Evolutionary conservation across 1,140 invertebrate species (phyloP), one percentile per base, ranked within the genome.

Genomic region (Eupeodes corollae): DNA sequence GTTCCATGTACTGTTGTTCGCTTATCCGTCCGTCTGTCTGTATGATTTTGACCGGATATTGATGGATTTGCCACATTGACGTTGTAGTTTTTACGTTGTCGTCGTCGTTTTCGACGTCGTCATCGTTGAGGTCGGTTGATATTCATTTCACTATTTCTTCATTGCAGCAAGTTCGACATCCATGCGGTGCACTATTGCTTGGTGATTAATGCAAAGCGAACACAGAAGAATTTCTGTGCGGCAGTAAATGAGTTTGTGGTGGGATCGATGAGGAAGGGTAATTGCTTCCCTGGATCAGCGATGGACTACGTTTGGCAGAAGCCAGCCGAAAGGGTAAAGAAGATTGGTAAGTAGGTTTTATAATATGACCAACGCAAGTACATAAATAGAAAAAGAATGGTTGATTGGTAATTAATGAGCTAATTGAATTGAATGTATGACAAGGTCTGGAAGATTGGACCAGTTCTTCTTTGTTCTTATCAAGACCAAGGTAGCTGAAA

Each of bases 151-250:
- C 14, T 18, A 6, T 42, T 26, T 16, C 14, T 21, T 10, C 6
- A n/a, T 9, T 30, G 5, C 35, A 56, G 54, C 33, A 68, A 68
- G 53, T 55, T 64, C 9, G 65, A 68, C 43, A 62, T 54, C 16
- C 56, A 67, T 48, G 64, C 59, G 10, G 57, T 68, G 52, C 62
- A 67, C 47, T 68, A 68, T 46, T 68, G 65, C 13, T 37, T 68
- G 46, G 58, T 67, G 2, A 50, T 68, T 2, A 60, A 56, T n/a
- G 44, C 53, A 41, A 2, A 31, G 52, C 11, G 34, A 10, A 26
- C 46, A 5, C 45, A 52, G 18, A 55, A 54, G 31, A 57, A 54
- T 44, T 67, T 68, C 44, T 68, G 65, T 18, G 52, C 57, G 43
- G 61, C 64, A 0, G 55, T 62, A 30, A 50, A 58, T 11, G 63